phyloP scores from a whole-genome alignment of 2,888 invertebrate genomes.

The Papilio elwesi region DNA sequence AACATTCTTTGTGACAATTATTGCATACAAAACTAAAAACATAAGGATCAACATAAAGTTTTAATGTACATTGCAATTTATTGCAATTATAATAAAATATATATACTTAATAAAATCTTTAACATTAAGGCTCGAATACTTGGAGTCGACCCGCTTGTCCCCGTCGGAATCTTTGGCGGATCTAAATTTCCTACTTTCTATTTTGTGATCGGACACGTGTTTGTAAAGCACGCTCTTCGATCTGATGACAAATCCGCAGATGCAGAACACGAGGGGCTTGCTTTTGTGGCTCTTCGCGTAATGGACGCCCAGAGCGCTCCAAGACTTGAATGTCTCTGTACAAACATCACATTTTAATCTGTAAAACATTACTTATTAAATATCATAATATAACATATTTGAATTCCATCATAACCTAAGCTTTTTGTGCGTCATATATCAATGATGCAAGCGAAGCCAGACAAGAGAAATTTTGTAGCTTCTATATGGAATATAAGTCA shows the following conservation, averaged over 20 bases:
- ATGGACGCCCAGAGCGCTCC: conserved; percentile 64
- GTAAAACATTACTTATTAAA: conserved; percentile 43
- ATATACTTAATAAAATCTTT: conserved; percentile 74
- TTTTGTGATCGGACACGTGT: conserved; percentile 72
- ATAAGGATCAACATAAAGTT: conserved; percentile 22
- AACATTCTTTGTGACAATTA: conserved; percentile 68
- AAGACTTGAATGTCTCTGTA: conserved; percentile 63
- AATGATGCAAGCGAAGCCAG: neutral
- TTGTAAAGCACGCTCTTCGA: conserved; percentile 75
- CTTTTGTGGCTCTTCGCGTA: conserved; percentile 64
- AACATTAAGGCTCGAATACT: conserved; percentile 66
- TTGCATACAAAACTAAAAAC: conserved; percentile 73
- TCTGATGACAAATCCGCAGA: conserved; percentile 70
- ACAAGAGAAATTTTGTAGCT: neutral
- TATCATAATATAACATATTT: too few relatives aligned
- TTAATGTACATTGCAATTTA: conserved; percentile 11
- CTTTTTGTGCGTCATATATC: too few relatives aligned
- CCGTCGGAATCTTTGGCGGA: conserved; percentile 54
- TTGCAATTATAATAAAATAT: conserved; percentile 24
- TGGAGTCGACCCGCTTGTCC: conserved; percentile 56
- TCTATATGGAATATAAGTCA: neutral
- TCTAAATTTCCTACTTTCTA: conserved; percentile 61
- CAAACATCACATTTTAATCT: conserved; percentile 71
- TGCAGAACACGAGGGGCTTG: conserved; percentile 65
- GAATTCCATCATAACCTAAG: too few relatives aligned